Evolutionary conservation across 2,113 vertebrate genomes (phyloP).

Genomic region (Perccottus glenii): DNA sequence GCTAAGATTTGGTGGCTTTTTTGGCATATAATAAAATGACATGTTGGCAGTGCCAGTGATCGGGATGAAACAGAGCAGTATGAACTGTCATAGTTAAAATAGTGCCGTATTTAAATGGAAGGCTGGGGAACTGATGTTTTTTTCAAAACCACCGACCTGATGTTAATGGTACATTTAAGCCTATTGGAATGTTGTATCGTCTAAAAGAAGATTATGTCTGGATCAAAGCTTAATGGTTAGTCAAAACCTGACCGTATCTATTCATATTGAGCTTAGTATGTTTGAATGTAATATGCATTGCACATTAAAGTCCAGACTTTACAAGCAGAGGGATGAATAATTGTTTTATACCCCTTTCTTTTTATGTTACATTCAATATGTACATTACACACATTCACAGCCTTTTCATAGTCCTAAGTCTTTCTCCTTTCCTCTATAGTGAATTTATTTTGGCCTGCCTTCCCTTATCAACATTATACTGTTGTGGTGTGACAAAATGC

Average conservation of each 20-base stretch:
- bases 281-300: slow-evolving; percentile 25
- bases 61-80: slow-evolving; percentile 49
- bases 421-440: slow-evolving; percentile 26
- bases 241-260: slow-evolving; percentile 8
- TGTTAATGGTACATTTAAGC: slow-evolving; percentile 59
- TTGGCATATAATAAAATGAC: slow-evolving; percentile 65
- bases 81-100: slow-evolving; percentile 63
- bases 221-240: slow-evolving; percentile 25
- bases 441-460: slow-evolving; percentile 57
- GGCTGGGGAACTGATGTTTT: slow-evolving; percentile 35
- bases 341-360: slow-evolving; percentile 19
- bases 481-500: slow-evolving; percentile 70
- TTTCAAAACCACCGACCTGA: slow-evolving; percentile 37
- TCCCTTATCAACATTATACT: slow-evolving; percentile 63
- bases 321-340: slow-evolving; percentile 12
- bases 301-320: slow-evolving; percentile 17
- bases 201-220: slow-evolving; percentile 38
- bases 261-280: slow-evolving; percentile 1
- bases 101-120: slow-evolving; percentile 38
- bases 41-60: slow-evolving; percentile 60
- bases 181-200: slow-evolving; percentile 44
- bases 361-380: slow-evolving; percentile 19
- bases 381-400: slow-evolving; percentile 19
- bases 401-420: slow-evolving; percentile 31
- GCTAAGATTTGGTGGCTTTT: slow-evolving; percentile 62